Evolutionary conservation across 2,888 invertebrate species (phyloP).

Genomic region (Dyspetes luteomarginatus): DNA sequence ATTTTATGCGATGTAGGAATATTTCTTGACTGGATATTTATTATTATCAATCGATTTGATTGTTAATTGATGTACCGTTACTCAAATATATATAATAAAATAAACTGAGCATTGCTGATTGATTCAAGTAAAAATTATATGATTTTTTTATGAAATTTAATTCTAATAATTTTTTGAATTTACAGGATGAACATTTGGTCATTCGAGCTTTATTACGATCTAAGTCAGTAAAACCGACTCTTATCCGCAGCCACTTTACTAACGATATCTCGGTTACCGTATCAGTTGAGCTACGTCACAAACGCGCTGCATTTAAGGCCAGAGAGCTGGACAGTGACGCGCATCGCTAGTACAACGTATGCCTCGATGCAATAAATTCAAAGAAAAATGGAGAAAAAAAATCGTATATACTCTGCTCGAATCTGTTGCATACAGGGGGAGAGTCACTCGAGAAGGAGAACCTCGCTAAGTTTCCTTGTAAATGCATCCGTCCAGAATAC

Average conservation of each 20-base stretch:
- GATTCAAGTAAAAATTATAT: background rate
- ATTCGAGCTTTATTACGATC: background rate
- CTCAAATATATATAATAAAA: too few species aligned
- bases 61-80: too few species aligned
- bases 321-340: constrained; percentile 49
- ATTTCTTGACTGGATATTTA: too few species aligned
- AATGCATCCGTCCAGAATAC: constrained; percentile 67
- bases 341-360: constrained; percentile 34
- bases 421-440: constrained; percentile 27
- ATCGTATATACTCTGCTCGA: constrained; percentile 38
- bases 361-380: constrained; percentile 56
- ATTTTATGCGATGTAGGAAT: too few species aligned
- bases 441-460: constrained; percentile 54
- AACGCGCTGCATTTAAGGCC: constrained; percentile 65
- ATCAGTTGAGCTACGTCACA: constrained; percentile 58
- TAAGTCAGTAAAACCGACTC: constrained; percentile 6
- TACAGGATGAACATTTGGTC: background rate
- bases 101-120: background rate
- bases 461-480: constrained; percentile 68
- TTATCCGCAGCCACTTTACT: constrained; percentile 28
- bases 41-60: too few species aligned
- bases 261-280: constrained; percentile 47
- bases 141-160: background rate
- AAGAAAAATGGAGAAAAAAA: constrained; percentile 41
- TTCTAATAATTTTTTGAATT: background rate